A percentile compares a stretch with the other conserved stretches of the same genome.
phyloP scores from a whole-genome alignment of 2,888 invertebrate genomes.

The Chaitophorus viminalis region DNA sequence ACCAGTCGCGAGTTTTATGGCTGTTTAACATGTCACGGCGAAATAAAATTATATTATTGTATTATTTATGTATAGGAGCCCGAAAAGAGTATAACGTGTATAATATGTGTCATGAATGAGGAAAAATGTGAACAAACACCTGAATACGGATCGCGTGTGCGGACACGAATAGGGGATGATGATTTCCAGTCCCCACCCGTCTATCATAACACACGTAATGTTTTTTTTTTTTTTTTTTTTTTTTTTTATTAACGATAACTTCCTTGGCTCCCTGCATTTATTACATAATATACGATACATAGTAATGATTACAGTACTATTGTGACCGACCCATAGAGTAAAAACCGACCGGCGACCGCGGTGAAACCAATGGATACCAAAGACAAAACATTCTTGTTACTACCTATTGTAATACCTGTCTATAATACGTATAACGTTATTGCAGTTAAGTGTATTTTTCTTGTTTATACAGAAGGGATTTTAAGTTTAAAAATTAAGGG shows the following conservation, averaged over 20 bases:
- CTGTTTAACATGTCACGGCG: constrained; percentile 34
- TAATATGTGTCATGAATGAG: background rate
- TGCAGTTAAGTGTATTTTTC: background rate
- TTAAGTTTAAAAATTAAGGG: too few species aligned
- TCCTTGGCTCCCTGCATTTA: background rate
- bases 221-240: background rate
- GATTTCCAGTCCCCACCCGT: background rate
- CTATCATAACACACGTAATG: background rate
- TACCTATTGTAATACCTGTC: too few species aligned
- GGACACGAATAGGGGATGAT: background rate
- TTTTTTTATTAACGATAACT: constrained; percentile 16
- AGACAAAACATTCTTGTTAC: background rate
- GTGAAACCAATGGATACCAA: constrained; percentile 49
- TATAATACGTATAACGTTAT: background rate
- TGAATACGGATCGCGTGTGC: constrained; percentile 33
- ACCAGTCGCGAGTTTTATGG: constrained; percentile 34
- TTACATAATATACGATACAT: background rate
- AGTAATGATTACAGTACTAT: background rate
- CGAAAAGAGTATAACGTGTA: background rate
- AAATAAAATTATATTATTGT: constrained; percentile 30
- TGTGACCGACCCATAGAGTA: too few species aligned
- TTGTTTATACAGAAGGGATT: too few species aligned
- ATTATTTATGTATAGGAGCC: background rate
- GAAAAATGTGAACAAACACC: constrained; percentile 38
- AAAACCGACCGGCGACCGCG: background rate